Evolutionary conservation across 2,113 vertebrate genomes (phyloP).

Genomic region (Apeltes quadracus): DNA sequence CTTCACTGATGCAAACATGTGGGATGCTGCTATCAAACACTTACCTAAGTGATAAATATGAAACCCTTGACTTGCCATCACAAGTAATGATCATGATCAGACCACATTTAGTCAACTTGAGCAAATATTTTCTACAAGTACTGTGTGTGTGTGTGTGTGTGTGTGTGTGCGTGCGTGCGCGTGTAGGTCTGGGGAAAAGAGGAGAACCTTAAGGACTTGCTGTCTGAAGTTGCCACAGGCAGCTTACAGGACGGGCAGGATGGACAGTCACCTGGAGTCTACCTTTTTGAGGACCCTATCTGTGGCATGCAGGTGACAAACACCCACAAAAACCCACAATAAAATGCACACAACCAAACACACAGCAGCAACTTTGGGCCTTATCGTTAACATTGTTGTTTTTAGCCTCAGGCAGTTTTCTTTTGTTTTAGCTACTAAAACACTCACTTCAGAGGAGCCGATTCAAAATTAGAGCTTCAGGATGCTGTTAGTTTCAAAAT

Average conservation of each 20-base stretch:
- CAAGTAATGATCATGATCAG: too few species aligned
- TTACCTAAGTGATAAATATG: neutral
- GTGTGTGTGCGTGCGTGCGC: constrained; percentile 11
- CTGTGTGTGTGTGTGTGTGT: constrained; percentile 19
- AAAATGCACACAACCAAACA: neutral
- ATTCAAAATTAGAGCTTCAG: neutral
- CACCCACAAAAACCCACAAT: neutral
- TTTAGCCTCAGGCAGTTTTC: constrained; percentile 11
- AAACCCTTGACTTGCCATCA: neutral
- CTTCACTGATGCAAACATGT: constrained; percentile 2
- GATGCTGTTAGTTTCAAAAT: neutral
- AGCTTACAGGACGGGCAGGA: constrained; percentile 97
- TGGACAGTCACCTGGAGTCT: constrained; percentile 98
- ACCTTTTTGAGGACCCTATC: constrained; percentile 97
- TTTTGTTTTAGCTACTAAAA: neutral
- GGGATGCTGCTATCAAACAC: neutral
- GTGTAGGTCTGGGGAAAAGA: constrained; percentile 90
- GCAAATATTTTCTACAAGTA: neutral
- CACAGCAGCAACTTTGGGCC: neutral
- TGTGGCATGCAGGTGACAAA: constrained; percentile 95
- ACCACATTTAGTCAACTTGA: neutral
- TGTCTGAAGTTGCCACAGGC: constrained; percentile 95
- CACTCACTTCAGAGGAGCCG: neutral
- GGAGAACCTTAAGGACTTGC: constrained; percentile 94
- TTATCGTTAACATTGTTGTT: constrained; percentile 29